Conservation (phyloP, 2,888 invertebrate species). For the Neoitamus cyanurus region DNA sequence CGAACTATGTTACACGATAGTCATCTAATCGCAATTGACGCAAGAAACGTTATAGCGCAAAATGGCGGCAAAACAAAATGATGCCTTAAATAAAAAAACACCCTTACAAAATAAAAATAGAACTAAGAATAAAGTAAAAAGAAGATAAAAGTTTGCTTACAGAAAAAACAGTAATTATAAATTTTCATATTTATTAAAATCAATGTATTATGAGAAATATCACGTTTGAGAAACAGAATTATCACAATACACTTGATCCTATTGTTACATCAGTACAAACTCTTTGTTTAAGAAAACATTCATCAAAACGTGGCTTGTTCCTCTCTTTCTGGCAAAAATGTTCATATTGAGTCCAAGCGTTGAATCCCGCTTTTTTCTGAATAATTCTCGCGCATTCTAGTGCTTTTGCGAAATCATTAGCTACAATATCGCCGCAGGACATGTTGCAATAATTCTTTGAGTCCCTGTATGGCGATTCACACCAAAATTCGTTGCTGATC, state of each 20-base stretch:
- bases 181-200: no score
- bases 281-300: conserved; percentile 7
- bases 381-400: not conserved
- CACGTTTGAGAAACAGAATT: no score
- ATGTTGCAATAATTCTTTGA: not conserved
- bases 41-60: no score
- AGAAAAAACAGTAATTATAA: no score
- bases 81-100: no score
- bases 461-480: not conserved
- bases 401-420: not conserved
- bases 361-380: not conserved
- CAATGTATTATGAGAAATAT: no score
- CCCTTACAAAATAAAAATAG: no score
- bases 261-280: not conserved
- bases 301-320: not conserved
- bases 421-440: not conserved
- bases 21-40: no score
- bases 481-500: not conserved
- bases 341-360: conserved; percentile 1
- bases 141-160: no score
- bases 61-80: no score
- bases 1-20: no score
- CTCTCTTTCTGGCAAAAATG: conserved; percentile 16
- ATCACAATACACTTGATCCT: not conserved
- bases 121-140: no score